These are phyloP conservation scores for Cochlearius cochlearius DNA, from an alignment of 2,113 vertebrate genomes.

Conservation along the genomic window DNA sequence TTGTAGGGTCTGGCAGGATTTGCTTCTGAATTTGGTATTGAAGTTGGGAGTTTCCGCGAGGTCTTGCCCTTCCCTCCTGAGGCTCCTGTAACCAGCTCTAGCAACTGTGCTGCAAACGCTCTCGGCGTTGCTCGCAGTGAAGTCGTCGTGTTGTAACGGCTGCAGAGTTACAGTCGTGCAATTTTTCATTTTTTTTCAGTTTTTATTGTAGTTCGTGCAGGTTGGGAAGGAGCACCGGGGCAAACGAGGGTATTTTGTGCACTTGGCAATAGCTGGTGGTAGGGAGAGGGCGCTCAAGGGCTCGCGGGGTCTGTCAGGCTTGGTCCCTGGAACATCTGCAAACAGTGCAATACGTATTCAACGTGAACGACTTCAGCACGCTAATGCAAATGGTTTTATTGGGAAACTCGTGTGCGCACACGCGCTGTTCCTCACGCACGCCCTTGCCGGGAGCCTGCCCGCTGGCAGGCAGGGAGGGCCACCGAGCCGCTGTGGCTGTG, in stretches of 20 bases:
- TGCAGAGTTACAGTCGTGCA: no score
- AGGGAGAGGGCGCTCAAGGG: background rate
- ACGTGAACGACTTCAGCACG: accelerated
- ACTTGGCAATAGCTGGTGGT: no score
- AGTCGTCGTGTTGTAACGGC: background rate
- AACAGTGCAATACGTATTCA: background rate
- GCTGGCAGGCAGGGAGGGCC: background rate
- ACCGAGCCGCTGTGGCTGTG: background rate
- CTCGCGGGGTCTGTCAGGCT: background rate
- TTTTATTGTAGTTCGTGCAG: background rate
- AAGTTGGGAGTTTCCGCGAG: background rate
- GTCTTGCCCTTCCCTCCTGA: background rate
- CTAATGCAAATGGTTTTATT: no score
- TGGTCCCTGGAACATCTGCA: background rate
- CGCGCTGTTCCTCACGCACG: accelerated
- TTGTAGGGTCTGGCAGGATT: background rate
- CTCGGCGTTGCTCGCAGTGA: background rate
- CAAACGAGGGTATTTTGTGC: background rate
- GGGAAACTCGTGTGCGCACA: no score
- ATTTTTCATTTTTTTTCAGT: background rate
- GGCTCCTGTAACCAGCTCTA: background rate
- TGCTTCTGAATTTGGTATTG: background rate
- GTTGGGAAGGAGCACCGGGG: background rate
- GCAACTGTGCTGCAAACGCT: background rate
- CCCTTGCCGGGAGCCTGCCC: background rate